These are phyloP conservation scores for Sebastiscus tertius DNA, from an alignment of 2,797 vertebrate genomes.

Conservation along the genomic window DNA sequence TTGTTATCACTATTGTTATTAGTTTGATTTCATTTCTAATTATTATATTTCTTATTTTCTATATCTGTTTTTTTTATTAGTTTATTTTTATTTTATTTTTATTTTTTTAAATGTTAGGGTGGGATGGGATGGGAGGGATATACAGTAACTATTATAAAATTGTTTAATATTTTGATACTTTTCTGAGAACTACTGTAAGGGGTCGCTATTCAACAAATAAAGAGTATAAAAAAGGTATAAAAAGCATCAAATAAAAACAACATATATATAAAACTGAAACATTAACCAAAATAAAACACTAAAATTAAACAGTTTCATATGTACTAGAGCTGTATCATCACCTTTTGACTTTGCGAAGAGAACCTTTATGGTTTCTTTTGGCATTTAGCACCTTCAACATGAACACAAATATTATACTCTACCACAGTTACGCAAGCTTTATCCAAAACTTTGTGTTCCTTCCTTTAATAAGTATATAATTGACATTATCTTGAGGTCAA, in stretches of 20 bases:
- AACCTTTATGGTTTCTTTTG: background rate
- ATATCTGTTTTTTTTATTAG: too few species aligned
- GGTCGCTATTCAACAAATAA: background rate
- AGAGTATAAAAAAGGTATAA: background rate
- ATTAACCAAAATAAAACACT: background rate
- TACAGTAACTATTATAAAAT: too few species aligned
- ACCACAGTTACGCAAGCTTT: background rate
- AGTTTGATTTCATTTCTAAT: too few species aligned
- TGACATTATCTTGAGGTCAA: conserved; percentile 48
- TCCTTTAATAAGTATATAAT: background rate
- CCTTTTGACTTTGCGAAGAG: background rate
- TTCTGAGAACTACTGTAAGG: too few species aligned
- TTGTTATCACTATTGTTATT: too few species aligned
- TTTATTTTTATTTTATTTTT: too few species aligned
- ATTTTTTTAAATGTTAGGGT: too few species aligned
- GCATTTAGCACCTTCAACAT: background rate
- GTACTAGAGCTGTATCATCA: background rate
- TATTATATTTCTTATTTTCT: too few species aligned
- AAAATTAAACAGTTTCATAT: background rate
- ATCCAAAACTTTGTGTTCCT: background rate
- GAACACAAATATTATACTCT: background rate
- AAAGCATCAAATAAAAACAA: background rate
- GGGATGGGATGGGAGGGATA: too few species aligned
- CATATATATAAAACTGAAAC: background rate
- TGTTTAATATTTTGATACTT: too few species aligned